These are phyloP conservation scores for Phylloscopus whistleri DNA, from an alignment of 2,113 vertebrate species.

Conservation along the genomic window DNA sequence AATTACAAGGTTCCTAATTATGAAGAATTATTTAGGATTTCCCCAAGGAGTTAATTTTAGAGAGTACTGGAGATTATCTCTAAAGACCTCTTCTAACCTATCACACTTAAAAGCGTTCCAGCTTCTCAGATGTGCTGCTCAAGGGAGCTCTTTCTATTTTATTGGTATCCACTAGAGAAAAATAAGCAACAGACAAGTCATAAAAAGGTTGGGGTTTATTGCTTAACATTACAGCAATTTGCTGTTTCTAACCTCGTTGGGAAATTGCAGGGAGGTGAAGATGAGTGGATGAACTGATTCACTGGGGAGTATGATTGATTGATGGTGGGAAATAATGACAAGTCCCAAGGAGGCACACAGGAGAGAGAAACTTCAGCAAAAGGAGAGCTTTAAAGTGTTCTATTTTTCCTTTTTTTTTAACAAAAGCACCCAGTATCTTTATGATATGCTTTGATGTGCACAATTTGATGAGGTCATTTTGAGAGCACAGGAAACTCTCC, in stretches of 20 bases:
- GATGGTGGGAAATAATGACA: not conserved
- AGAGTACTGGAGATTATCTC: not conserved
- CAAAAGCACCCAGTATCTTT: not conserved
- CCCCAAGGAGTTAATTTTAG: not conserved
- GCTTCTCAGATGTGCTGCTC: not conserved
- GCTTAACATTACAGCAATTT: conserved; percentile 17
- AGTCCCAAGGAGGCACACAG: not conserved
- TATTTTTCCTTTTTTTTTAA: not conserved
- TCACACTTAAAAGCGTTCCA: not conserved
- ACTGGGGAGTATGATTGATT: not conserved
- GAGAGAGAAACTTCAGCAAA: not conserved
- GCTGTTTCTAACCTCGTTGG: not conserved
- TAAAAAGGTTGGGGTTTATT: not conserved
- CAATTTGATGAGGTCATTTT: not conserved
- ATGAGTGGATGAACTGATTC: not conserved
- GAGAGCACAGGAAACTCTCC: not conserved
- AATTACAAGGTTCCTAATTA: not conserved
- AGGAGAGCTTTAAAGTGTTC: not conserved
- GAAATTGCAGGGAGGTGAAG: not conserved
- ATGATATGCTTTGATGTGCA: not conserved
- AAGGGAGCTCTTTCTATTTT: not conserved
- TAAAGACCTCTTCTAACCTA: conserved; percentile 4
- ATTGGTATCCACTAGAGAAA: conserved; percentile 14
- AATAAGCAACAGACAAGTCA: not conserved
- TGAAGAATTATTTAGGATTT: conserved; percentile 10